Evolutionary conservation across 2,113 vertebrate species (phyloP).

Genomic region (Dipodomys ordii): DNA sequence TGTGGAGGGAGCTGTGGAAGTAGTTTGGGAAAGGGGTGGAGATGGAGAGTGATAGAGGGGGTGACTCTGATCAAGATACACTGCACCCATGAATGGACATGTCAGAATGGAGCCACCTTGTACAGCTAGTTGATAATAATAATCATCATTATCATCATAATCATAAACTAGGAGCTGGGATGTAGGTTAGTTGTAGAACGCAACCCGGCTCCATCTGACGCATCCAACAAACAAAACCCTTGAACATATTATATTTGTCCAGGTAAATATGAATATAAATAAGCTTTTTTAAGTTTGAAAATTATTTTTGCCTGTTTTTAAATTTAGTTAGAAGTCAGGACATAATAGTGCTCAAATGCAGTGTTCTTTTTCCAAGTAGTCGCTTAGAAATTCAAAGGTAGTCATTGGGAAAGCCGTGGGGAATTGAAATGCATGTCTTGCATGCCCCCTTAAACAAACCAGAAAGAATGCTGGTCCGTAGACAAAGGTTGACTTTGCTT

Average conservation of each 20-base stretch:
- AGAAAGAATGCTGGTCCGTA: background rate
- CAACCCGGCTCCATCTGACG: too few relatives aligned
- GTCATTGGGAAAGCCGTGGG: background rate
- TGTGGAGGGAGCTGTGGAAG: too few relatives aligned
- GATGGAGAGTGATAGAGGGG: too few relatives aligned
- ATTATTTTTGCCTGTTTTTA: background rate
- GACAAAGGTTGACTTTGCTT: slow-evolving; percentile 51
- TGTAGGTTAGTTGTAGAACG: background rate
- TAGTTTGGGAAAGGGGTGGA: too few relatives aligned
- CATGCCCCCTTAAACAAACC: background rate
- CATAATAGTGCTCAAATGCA: background rate
- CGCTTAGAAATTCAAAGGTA: slow-evolving; percentile 1
- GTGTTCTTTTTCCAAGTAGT: background rate
- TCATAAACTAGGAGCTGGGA: background rate
- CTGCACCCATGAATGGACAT: too few relatives aligned
- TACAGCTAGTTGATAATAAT: too few relatives aligned
- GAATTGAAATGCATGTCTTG: background rate
- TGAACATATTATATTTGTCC: background rate
- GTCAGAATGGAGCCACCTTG: too few relatives aligned
- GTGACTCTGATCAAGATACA: too few relatives aligned
- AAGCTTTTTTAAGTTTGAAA: background rate
- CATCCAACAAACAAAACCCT: too few relatives aligned
- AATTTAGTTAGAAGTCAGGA: slow-evolving; percentile 24
- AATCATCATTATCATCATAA: too few relatives aligned
- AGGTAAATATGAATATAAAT: background rate